Evolutionary conservation across 2,888 invertebrate genomes (phyloP).

Genomic region (Eueremaeus valkanovi): DNA sequence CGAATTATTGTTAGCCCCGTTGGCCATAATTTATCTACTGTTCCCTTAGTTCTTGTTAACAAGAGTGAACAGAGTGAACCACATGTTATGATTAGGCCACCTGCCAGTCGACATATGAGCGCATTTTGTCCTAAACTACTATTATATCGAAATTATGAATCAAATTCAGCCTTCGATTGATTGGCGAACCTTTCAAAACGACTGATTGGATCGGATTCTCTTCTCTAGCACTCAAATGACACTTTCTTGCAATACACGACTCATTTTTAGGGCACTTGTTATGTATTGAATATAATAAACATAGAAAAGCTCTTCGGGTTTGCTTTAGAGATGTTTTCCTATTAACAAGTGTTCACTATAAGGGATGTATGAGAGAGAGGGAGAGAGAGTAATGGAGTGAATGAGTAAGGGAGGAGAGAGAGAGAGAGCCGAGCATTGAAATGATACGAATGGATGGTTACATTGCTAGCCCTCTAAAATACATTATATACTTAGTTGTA

Average conservation of each 20-base stretch:
- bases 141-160: slow-evolving; percentile 23
- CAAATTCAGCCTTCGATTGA: not conserved
- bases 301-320: slow-evolving; percentile 28
- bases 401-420: not conserved
- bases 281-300: slow-evolving; percentile 21
- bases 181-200: slow-evolving; percentile 20
- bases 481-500: slow-evolving; percentile 28
- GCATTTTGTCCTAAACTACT: not conserved
- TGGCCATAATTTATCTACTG: not conserved
- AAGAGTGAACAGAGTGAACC: not conserved
- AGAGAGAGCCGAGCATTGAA: not conserved
- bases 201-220: slow-evolving; percentile 6
- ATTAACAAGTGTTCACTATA: slow-evolving; percentile 35
- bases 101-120: slow-evolving; percentile 31
- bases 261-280: slow-evolving; percentile 23
- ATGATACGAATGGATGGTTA: slow-evolving; percentile 15
- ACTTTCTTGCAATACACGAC: slow-evolving; percentile 33
- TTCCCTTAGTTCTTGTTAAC: not conserved
- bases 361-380: not conserved
- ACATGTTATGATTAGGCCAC: slow-evolving; percentile 33
- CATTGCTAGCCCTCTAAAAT: slow-evolving; percentile 21
- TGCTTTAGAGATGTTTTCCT: slow-evolving; percentile 26
- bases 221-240: slow-evolving; percentile 24
- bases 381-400: not conserved
- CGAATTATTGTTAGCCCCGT: not conserved